These are phyloP conservation scores for Patagioenas fasciata DNA, from an alignment of 2,113 vertebrate species.

Conservation along the genomic window DNA sequence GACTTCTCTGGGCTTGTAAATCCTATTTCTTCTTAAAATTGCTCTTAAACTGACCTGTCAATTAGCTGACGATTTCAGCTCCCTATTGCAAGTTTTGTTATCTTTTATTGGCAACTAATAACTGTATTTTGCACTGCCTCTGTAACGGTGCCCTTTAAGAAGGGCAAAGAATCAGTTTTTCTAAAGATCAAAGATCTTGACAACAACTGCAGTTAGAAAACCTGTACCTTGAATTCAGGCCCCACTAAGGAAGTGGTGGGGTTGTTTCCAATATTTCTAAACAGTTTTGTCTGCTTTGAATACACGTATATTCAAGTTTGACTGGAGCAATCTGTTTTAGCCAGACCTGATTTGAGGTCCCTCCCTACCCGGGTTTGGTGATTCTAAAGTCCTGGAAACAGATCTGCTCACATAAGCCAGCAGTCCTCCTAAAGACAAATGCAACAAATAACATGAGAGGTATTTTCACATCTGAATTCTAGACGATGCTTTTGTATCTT, in stretches of 20 bases:
- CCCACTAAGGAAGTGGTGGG: background rate
- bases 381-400: background rate
- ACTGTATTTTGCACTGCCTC: background rate
- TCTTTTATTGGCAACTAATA: background rate
- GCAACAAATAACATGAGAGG: background rate
- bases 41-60: background rate
- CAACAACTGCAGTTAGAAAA: background rate
- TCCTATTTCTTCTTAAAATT: background rate
- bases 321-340: background rate
- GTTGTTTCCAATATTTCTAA: background rate
- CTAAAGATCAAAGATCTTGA: background rate
- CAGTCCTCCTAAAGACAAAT: background rate
- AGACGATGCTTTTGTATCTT: background rate
- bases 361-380: background rate
- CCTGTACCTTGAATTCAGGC: background rate
- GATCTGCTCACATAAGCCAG: fast-evolving
- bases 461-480: background rate
- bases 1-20: background rate
- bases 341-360: background rate
- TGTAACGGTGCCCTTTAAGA: background rate
- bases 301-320: background rate
- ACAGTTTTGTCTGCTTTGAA: background rate
- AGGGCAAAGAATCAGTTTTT: background rate
- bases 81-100: background rate
- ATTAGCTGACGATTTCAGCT: background rate